Evolutionary conservation across 2,113 vertebrate species (phyloP), one percentile per base, ranked within the genome.

Genomic region (Amphilophus citrinellus): DNA sequence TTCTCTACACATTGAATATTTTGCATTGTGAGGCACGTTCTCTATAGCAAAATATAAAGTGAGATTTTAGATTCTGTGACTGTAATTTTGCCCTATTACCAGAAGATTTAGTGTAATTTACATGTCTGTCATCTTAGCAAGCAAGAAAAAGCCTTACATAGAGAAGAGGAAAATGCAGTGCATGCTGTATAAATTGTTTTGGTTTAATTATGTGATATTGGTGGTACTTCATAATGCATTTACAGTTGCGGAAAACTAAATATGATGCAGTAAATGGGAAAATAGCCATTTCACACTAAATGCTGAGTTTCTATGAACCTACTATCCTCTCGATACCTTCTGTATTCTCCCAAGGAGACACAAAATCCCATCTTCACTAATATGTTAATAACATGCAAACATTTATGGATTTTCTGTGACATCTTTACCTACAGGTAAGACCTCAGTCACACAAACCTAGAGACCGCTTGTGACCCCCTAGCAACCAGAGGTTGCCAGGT

Each of bases 121-220:
- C 14, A 50, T 0, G 37, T 39, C 32, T 57, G 71, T 10, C 17
- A 76, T 57, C 32, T 63, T 57, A 11, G 15, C 24, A 50, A 50
- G 0, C 24, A 2, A 71, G 66, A 53, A 30, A 50, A 2, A 0
- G 2, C 18, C 20, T 1, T 7, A 13, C 27, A 13, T 0, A 32
- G 66, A 73, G 14, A 6, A 17, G 47, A 50, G 1, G 66, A 73
- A 53, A 20, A 27, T 3, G 44, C 0, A 20, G 53, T 8, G 10
- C 24, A 50, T 71, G 24, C 15, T 50, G 17, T 53, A 53, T 53
- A 53, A 53, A 71, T 24, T 71, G 27, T 22, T 71, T 71, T 53
- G 10, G 44, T 73, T 73, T 56, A 73, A 56, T 35, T 0, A 6
- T 73, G 47, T 73, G 17, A 56, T 53, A 30, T 53, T 73, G 24